Base-by-base conservation (phyloP, 2,797 vertebrate genomes). In the Cottoperca gobio region DNA sequence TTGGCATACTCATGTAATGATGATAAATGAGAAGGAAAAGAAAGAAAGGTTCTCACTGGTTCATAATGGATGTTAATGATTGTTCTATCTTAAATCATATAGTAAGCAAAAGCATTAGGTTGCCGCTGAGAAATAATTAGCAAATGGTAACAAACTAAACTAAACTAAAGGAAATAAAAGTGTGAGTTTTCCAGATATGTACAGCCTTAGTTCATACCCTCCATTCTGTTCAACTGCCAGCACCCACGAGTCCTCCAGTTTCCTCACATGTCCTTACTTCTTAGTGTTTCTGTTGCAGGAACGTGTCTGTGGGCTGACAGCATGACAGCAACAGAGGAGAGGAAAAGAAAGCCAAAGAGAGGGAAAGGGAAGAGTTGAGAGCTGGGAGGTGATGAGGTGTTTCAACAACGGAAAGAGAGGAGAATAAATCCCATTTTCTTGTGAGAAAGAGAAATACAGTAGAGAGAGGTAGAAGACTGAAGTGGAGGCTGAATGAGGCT, bases 271-370 rank as follows among this genome's bases (percentile, higher is more conserved):
- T 71, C 48, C 66, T 62, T n/a, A 28, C 57, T 58, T 76, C 33
- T 64, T 28, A 33, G 52, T 64, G 64, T 86, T 73, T 74, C 60
- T 75, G 60, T 85, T 81, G 37, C 24, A 73, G 43, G 28, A 65
- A 53, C 53, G 21, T 76, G 72, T 65, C 77, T 85, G 40, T 73
- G 66, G 66, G 70, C 57, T 85, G 84, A 77, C 79, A 86, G 67
- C 31, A 55, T 87, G 83, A 84, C 76, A 67, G 84, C 74, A 43
- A 39, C 73, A 54, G 71, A 72, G 37, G 69, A 57, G 43, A 66
- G 60, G 61, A 70, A 65, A 60, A 55, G 33, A 48, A 72, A 76
- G 13, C 55, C 39, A 76, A 45, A 77, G 42, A 78, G 54, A 78
- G 45, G 35, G 31, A 73, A 59, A 78, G 31, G 16, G 31, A 68